Evolutionary conservation across 2,797 vertebrate genomes (phyloP), one percentile per base, ranked within the genome.

Genomic region (Myotis myotis): DNA sequence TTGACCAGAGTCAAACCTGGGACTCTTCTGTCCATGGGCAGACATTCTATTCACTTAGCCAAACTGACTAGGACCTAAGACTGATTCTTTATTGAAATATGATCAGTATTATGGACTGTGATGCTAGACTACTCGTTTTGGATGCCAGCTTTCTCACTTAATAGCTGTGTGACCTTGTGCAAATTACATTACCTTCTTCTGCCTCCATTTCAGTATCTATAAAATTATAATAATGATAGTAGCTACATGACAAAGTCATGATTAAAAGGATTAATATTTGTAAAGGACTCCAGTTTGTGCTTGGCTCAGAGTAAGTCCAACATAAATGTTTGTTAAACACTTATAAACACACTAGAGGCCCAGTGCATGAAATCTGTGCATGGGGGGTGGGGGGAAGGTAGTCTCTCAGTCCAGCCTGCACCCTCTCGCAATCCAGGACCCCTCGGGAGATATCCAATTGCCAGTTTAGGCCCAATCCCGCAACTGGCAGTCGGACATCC

Each of bases 221-320:
- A 44, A 92, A 80, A 81, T 89, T 10, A 84, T 41, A 89, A 72
- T 51, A 82, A 83, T 66, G 23, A 17, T 15, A 78, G 13, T 70
- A 38, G 16, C 44, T 80, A 62, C 1, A 33, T 70, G 20, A 84
- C 30, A 57, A 86, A 11, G n/a, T 70, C 85, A 3, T 71, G 8
- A 91, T 81, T 82, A 87, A 94, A 85, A 55, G 17, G 22, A 55
- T 84, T 81, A 25, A 20, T 79, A 51, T 80, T 86, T 95, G 17
- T 49, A 57, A 92, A 89, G 23, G 23, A 82, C 57, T 84, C 78
- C 22, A 28, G 30, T 86, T 5, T 28, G 20, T 70, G 41, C 23
- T 80, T 81, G 44, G 41, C 41, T 93, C 71, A 51, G 47, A 93
- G 20, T n/a, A 72, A 95, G 17, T 53, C 25, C 19, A 75, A 60